Conservation (phyloP, 2,797 vertebrate species). For the Sebastes flavidus region DNA sequence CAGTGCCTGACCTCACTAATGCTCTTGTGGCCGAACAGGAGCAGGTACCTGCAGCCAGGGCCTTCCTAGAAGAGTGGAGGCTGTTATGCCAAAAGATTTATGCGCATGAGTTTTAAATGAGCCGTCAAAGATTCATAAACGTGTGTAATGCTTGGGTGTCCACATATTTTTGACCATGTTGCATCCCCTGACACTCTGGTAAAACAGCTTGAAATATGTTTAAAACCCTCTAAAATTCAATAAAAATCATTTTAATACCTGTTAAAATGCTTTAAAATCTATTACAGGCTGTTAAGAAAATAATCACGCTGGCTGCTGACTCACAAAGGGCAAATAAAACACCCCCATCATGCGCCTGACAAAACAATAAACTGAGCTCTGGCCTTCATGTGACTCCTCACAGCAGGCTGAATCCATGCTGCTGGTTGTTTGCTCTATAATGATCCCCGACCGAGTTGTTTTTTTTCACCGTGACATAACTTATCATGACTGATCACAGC, state of each 20-base stretch:
- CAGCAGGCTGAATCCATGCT: not conserved
- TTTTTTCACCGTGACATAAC: not conserved
- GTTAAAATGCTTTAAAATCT: not conserved
- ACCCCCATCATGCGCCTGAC: not conserved
- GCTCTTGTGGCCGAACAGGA: not conserved
- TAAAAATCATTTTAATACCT: not conserved
- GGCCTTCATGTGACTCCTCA: not conserved
- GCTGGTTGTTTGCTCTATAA: not conserved
- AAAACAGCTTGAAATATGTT: not conserved
- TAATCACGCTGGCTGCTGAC: not conserved
- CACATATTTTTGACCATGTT: not conserved
- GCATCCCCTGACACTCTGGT: not conserved
- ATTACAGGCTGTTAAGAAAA: not conserved
- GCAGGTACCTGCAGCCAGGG: too few species aligned
- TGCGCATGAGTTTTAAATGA: not conserved
- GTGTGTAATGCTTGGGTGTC: not conserved
- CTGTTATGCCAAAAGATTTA: not conserved
- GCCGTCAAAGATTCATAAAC: not conserved
- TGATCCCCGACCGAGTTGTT: not conserved
- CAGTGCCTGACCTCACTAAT: not conserved
- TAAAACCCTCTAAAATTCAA: not conserved
- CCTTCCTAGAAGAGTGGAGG: not conserved
- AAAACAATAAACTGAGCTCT: not conserved
- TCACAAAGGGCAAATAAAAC: conserved; percentile 29
- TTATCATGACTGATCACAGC: not conserved